These are phyloP conservation scores for Porites divaricata DNA, from an alignment of 92 coral and sea anemone species.

Conservation along the genomic window DNA sequence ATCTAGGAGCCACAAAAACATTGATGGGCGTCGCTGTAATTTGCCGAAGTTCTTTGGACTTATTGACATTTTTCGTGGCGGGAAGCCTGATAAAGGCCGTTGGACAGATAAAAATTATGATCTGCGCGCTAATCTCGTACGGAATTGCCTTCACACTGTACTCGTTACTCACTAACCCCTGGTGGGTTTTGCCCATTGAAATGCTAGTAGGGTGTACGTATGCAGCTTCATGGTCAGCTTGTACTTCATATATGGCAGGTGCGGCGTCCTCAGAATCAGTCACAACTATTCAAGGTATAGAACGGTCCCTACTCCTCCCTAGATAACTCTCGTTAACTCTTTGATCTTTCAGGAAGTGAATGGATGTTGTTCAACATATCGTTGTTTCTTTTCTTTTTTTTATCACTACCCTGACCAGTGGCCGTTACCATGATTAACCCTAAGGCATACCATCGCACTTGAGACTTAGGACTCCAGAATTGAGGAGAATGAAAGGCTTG, in stretches of 20 bases:
- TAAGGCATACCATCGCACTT: too few relatives aligned
- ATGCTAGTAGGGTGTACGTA: conserved; percentile 90
- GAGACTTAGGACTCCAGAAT: too few relatives aligned
- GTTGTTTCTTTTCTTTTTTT: too few relatives aligned
- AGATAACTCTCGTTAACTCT: neutral
- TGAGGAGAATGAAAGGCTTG: too few relatives aligned
- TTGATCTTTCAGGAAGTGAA: too few relatives aligned
- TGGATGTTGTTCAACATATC: too few relatives aligned
- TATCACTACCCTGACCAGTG: too few relatives aligned
- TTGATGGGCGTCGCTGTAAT: conserved; percentile 94
- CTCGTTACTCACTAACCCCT: conserved; percentile 85
- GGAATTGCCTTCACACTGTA: conserved; percentile 80
- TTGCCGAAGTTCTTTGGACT: conserved; percentile 85
- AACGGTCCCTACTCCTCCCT: neutral
- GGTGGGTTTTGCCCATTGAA: conserved; percentile 94
- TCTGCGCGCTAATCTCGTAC: conserved; percentile 76
- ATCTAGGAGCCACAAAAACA: conserved; percentile 94
- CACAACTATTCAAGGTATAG: conserved; percentile 95
- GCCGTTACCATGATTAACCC: too few relatives aligned
- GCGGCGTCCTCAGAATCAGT: conserved; percentile 93
- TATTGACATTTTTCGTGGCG: conserved; percentile 88
- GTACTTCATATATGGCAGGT: conserved; percentile 94
- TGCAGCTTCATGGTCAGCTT: conserved; percentile 98
- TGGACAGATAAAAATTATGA: conserved; percentile 91
- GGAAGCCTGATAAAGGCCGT: conserved; percentile 84